Percentiles rank a stretch among this genome's conserved stretches.
Evolutionary conservation across 2,888 invertebrate genomes (phyloP).

Genomic region (Epistrophe eligans): DNA sequence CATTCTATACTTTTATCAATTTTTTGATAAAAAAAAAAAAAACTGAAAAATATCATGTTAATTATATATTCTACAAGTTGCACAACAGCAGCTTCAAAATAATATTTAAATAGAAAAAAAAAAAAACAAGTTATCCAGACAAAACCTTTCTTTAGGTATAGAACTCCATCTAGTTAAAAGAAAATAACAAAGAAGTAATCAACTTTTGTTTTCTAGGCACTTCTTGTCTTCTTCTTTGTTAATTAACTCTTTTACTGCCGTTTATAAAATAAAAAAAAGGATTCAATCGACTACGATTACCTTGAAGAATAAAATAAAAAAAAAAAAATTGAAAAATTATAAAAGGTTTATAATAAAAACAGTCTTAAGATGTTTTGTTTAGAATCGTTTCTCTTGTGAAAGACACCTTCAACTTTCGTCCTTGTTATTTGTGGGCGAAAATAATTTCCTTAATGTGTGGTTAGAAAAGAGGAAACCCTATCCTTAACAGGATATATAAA

Average conservation of each 20-base stretch:
- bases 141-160: background rate
- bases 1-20: background rate
- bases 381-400: background rate
- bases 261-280: background rate
- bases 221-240: background rate
- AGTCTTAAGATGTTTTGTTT: background rate
- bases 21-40: background rate
- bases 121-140: background rate
- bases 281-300: conserved; percentile 38
- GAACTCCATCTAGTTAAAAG: background rate
- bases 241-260: background rate
- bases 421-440: background rate
- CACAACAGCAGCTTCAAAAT: background rate
- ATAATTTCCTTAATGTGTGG: background rate
- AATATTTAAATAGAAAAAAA: too few relatives aligned
- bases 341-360: conserved; percentile 17
- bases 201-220: background rate
- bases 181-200: conserved; percentile 4
- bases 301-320: background rate
- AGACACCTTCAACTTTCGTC: background rate
- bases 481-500: background rate
- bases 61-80: conserved; percentile 30
- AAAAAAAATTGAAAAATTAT: conserved; percentile 25
- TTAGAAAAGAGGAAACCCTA: background rate
- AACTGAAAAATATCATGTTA: conserved; percentile 26